Conservation (phyloP, 2,113 vertebrate genomes). For the Nerophis ophidion region DNA sequence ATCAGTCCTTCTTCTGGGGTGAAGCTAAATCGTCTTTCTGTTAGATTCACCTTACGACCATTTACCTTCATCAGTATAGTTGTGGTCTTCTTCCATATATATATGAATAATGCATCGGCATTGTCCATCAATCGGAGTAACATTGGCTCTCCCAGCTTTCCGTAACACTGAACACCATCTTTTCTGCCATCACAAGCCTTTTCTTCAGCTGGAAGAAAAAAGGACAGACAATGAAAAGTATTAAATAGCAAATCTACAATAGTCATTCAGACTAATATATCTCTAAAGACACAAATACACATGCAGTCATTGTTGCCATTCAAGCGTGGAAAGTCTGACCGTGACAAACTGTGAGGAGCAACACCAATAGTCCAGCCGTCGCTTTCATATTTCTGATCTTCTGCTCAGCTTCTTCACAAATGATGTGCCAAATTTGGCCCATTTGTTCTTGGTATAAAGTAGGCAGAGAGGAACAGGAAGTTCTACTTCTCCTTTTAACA, state of each 20-base stretch:
- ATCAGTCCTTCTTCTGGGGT: slow-evolving; percentile 22
- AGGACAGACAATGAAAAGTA: neutral
- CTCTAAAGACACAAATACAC: too few species aligned
- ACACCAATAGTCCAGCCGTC: neutral
- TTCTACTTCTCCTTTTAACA: neutral
- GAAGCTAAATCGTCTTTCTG: slow-evolving; percentile 6
- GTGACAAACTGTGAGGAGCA: neutral
- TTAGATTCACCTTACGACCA: accelerated
- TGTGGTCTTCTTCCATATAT: accelerated
- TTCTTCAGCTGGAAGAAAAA: slow-evolving; percentile 27
- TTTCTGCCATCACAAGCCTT: slow-evolving; percentile 36
- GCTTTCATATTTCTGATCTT: neutral
- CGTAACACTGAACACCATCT: slow-evolving; percentile 38
- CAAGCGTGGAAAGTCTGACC: neutral
- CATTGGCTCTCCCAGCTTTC: slow-evolving; percentile 48
- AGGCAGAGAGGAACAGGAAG: neutral
- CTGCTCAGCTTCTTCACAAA: neutral
- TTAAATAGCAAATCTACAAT: neutral
- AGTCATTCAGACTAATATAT: too few species aligned
- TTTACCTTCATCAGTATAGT: accelerated
- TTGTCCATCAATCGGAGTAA: slow-evolving; percentile 18
- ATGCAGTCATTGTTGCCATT: too few species aligned
- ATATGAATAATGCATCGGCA: accelerated
- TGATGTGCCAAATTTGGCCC: neutral
- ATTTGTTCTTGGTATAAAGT: neutral